These are phyloP conservation scores for Amblyteles armatorius DNA, from an alignment of 2,888 invertebrate genomes.

Conservation along the genomic window DNA sequence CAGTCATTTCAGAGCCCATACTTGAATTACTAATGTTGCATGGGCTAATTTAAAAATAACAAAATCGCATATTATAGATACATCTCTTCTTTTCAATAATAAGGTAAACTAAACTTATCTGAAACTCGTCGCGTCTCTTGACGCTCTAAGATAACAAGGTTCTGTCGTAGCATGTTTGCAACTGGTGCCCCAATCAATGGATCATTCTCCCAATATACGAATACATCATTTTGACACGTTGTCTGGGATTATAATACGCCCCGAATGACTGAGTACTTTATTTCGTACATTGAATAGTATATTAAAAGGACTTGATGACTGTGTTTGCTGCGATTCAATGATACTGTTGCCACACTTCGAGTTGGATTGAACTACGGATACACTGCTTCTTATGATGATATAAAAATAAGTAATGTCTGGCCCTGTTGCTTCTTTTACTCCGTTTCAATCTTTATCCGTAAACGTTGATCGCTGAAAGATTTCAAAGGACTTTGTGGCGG, in stretches of 20 bases:
- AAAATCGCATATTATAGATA: slow-evolving; percentile 65
- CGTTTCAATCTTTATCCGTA: slow-evolving; percentile 28
- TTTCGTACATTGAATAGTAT: slow-evolving; percentile 45
- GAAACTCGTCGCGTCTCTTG: slow-evolving; percentile 57
- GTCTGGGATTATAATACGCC: slow-evolving; percentile 46
- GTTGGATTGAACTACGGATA: slow-evolving; percentile 8
- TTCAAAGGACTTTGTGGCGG: neutral
- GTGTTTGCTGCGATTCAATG: slow-evolving; percentile 17
- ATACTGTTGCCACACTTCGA: neutral
- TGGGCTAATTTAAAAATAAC: slow-evolving; percentile 65
- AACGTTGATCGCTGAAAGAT: slow-evolving; percentile 29
- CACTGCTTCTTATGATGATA: slow-evolving; percentile 56
- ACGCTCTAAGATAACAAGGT: slow-evolving; percentile 52
- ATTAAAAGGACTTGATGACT: slow-evolving; percentile 18
- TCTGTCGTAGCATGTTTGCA: slow-evolving; percentile 50
- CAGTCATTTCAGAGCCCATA: slow-evolving; percentile 69
- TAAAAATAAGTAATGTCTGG: slow-evolving; percentile 69
- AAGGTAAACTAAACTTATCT: slow-evolving; percentile 49
- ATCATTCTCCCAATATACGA: slow-evolving; percentile 40
- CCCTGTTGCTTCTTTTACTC: slow-evolving; percentile 44
- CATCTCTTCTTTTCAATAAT: slow-evolving; percentile 41
- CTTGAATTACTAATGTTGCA: slow-evolving; percentile 67
- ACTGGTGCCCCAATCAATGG: slow-evolving; percentile 22
- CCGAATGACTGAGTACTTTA: slow-evolving; percentile 32
- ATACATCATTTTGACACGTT: slow-evolving; percentile 46